These are phyloP conservation scores for Mesorhabditis spiculigera DNA, from an alignment of 2,888 invertebrate genomes.

Conservation along the genomic window DNA sequence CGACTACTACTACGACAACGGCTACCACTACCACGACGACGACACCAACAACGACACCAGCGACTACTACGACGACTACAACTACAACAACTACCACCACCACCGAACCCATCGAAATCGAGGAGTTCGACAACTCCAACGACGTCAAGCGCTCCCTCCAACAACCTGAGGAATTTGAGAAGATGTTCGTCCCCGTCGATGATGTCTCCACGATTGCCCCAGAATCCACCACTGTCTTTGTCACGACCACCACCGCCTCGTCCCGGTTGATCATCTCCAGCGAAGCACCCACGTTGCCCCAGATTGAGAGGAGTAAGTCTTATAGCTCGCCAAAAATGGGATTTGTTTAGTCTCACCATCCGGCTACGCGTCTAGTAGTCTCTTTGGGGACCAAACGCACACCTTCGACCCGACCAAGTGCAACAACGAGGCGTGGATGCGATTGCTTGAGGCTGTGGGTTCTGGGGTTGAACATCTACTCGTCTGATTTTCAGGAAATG, in stretches of 20 bases:
- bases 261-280: not conserved
- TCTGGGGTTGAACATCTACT: not conserved
- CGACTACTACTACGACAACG: not conserved
- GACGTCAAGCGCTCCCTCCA: too few species aligned
- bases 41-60: not conserved
- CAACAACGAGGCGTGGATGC: not conserved
- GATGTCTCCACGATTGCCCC: not conserved
- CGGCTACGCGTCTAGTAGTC: not conserved
- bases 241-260: not conserved
- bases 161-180: too few species aligned
- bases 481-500: not conserved
- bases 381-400: not conserved
- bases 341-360: not conserved
- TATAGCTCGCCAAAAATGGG: not conserved
- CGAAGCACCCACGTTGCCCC: not conserved
- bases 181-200: too few species aligned
- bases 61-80: not conserved
- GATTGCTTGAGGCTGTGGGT: not conserved
- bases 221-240: not conserved
- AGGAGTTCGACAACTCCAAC: too few species aligned
- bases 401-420: constrained; percentile 4
- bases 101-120: not conserved
- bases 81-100: not conserved
- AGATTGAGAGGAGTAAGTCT: not conserved
- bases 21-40: not conserved